Percentiles rank a stretch among this genome's conserved stretches.
These are phyloP conservation scores for Pseudorhiza aurosa DNA, from an alignment of 30 jellyfish, hydroid and myxozoan species.

Conservation along the genomic window DNA sequence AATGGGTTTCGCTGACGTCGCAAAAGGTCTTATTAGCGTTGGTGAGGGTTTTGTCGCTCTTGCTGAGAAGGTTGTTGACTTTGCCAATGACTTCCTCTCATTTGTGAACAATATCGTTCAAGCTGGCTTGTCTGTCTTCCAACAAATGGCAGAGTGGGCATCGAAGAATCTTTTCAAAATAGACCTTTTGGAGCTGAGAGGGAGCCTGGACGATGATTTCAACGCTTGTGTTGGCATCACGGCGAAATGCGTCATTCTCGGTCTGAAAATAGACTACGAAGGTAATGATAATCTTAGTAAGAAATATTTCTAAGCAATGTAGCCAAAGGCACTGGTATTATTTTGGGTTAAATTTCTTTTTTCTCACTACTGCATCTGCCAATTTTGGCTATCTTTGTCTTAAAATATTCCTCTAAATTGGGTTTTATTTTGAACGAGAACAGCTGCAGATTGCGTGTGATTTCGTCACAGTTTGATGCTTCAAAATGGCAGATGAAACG, in stretches of 20 bases:
- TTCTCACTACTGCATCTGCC: too few relatives aligned
- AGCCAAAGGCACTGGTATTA: too few relatives aligned
- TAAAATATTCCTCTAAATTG: too few relatives aligned
- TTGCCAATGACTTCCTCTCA: slow-evolving; percentile 35
- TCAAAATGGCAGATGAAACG: too few relatives aligned
- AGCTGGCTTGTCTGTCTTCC: slow-evolving; percentile 36
- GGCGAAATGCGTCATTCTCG: slow-evolving; percentile 50
- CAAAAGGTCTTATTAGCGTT: slow-evolving; percentile 56
- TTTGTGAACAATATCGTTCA: slow-evolving; percentile 30
- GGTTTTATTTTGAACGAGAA: too few relatives aligned
- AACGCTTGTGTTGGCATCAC: slow-evolving; percentile 71
- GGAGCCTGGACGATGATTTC: slow-evolving; percentile 42
- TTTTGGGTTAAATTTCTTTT: too few relatives aligned
- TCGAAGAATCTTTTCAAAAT: slow-evolving; percentile 48
- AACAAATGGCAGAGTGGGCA: slow-evolving; percentile 11
- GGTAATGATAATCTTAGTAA: too few relatives aligned
- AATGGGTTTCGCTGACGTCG: slow-evolving; percentile 69
- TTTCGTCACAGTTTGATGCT: too few relatives aligned
- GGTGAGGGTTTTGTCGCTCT: slow-evolving; percentile 50
- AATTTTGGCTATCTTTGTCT: too few relatives aligned
- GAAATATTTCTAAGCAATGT: too few relatives aligned
- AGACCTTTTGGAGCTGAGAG: slow-evolving; percentile 23
- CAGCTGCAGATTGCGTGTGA: too few relatives aligned
- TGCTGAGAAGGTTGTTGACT: slow-evolving; percentile 48
- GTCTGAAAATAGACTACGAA: slow-evolving; percentile 23